phyloP scores from a whole-genome alignment of 2,113 vertebrate genomes.

The Oenanthe melanoleuca region DNA sequence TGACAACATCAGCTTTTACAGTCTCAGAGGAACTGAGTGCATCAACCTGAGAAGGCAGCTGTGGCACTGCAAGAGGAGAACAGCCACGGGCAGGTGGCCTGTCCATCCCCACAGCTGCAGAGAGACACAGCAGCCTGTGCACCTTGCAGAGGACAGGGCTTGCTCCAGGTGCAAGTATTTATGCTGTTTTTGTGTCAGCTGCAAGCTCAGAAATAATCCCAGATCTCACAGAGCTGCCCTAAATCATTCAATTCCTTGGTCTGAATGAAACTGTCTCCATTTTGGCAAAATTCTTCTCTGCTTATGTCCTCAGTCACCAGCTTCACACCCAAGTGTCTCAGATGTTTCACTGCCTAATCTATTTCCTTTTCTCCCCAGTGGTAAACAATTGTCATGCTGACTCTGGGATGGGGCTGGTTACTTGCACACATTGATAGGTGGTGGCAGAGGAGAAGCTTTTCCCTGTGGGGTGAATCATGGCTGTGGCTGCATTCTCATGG shows the following conservation, averaged over 20 bases:
- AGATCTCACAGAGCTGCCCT: neutral
- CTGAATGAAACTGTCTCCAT: neutral
- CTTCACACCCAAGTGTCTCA: neutral
- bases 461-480: accelerated
- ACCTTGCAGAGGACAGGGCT: neutral
- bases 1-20: neutral
- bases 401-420: neutral
- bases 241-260: neutral
- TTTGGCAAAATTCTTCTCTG: neutral
- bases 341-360: neutral
- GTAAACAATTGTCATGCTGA: neutral
- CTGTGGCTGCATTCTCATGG: neutral
- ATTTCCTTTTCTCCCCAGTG: neutral
- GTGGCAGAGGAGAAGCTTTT: accelerated
- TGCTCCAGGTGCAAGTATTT: accelerated
- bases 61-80: neutral
- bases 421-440: accelerated
- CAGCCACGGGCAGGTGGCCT: too few species aligned
- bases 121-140: accelerated
- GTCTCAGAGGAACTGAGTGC: neutral
- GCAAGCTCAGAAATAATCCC: neutral
- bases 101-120: neutral
- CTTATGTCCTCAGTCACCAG: neutral
- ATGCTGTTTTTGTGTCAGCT: neutral
- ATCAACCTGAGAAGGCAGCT: neutral